phyloP scores from a whole-genome alignment of 2,113 vertebrate species.

The human (Homo sapiens) region DNA sequence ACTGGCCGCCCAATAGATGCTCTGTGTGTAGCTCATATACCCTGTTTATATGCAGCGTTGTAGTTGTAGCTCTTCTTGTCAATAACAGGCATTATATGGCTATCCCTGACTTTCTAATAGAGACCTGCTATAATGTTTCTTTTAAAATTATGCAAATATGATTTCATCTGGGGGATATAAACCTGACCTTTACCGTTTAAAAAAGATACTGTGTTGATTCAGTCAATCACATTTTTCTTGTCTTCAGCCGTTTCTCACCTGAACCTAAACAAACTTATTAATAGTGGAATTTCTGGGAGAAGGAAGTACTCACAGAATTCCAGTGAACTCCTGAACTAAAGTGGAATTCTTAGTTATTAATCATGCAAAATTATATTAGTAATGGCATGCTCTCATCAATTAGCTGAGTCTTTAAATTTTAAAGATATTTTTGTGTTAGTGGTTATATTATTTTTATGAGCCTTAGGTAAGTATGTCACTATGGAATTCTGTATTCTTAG shows the following conservation, averaged over 20 bases:
- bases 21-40: background rate
- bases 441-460: background rate
- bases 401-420: background rate
- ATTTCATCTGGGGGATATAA: background rate
- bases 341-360: background rate
- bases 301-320: background rate
- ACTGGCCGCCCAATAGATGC: too few species aligned
- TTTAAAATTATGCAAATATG: background rate
- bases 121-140: background rate
- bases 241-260: background rate
- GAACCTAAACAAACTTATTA: background rate
- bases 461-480: background rate
- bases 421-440: background rate
- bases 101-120: background rate
- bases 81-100: background rate
- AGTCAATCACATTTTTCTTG: conserved; percentile 4
- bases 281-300: background rate
- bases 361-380: background rate
- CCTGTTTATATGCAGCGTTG: background rate
- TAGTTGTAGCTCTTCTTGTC: background rate
- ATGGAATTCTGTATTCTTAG: background rate
- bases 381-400: background rate
- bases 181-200: background rate
- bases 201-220: background rate
- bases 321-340: background rate